Base-by-base conservation (phyloP, 1,140 invertebrate species). In the Coenobita brevimanus region DNA sequence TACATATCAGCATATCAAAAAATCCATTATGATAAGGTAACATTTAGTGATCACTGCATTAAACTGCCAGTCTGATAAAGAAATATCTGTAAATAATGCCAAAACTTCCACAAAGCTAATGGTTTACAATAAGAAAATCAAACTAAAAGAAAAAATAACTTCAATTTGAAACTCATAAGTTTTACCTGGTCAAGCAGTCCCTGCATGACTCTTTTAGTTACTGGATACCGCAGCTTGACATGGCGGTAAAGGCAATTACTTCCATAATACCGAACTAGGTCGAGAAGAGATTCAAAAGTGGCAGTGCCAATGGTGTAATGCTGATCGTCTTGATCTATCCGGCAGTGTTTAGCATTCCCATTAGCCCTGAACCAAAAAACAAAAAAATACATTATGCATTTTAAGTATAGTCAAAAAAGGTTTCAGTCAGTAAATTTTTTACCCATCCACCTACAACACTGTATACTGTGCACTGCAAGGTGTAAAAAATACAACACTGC, bases 291-390 rank as follows among this genome's bases (percentile, higher is more conserved):
- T 93, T 99, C 98, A 93, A 99, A 99, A 91, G 97, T 96, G 60
- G 96, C 96, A 1, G 95, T 96, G 15, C 97, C 98, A 91, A 99
- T 97, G 0, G 95, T 96, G 92, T 97, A 99, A 0, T 98, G 92
- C 0, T 98, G 94, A 3, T 97, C 98, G 92, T 99, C 98, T 33
- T 84, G 94, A 92, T 97, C 97, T 38, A 99, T 97, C 76, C 97
- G 94, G 93, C 98, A 99, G 92, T 99, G 98, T 92, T 99, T 99
- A 81, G 99, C 98, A 93, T 97, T 96, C 30, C 96, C 96, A 91
- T 98, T 97, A 33, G 97, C 97, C 91, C 97, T 97, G 87, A 91
- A 38, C 36, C 3, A 36, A 43, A 13, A 67, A 10, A 13, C 21
- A 62, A 8, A 43, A 82, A 43, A 38, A 62, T 0, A 24, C 13